Percentiles rank a stretch among this genome's conserved stretches.
phyloP scores from a whole-genome alignment of 2,113 vertebrate genomes.

The Chaetura pelagica region DNA sequence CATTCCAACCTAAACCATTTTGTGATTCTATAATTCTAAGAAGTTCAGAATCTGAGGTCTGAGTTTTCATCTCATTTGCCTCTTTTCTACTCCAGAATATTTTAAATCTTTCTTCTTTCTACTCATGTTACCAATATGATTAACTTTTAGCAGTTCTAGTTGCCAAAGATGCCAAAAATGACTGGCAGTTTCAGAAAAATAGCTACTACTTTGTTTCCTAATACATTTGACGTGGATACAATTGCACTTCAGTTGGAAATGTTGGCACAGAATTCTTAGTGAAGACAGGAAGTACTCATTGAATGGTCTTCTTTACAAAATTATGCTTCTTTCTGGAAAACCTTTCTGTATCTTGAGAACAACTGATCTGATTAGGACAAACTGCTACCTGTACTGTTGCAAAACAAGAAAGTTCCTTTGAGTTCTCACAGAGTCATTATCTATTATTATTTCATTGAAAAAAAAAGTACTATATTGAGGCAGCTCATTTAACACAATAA shows the following conservation, averaged over 20 bases:
- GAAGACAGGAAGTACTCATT: not conserved
- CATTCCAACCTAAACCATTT: too few species aligned
- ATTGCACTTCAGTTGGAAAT: not conserved
- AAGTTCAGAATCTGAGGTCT: not conserved
- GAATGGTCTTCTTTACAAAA: not conserved
- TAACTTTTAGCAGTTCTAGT: not conserved
- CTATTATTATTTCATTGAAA: not conserved
- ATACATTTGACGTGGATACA: not conserved
- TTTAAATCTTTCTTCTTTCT: not conserved
- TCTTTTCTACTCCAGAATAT: not conserved
- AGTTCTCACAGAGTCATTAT: not conserved
- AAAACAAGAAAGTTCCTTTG: not conserved
- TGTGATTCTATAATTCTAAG: too few species aligned
- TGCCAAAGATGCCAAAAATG: not conserved
- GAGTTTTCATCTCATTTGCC: not conserved
- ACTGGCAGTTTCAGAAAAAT: not conserved
- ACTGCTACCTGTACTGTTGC: not conserved
- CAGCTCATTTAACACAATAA: not conserved
- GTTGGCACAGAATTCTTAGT: not conserved
- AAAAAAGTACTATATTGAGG: not conserved
- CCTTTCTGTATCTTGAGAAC: not conserved
- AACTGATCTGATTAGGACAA: not conserved
- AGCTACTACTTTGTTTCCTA: not conserved
- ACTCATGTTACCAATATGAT: not conserved
- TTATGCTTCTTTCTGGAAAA: not conserved